These are phyloP conservation scores for Conus betulinus DNA, from an alignment of 1,140 invertebrate species.

Conservation along the genomic window DNA sequence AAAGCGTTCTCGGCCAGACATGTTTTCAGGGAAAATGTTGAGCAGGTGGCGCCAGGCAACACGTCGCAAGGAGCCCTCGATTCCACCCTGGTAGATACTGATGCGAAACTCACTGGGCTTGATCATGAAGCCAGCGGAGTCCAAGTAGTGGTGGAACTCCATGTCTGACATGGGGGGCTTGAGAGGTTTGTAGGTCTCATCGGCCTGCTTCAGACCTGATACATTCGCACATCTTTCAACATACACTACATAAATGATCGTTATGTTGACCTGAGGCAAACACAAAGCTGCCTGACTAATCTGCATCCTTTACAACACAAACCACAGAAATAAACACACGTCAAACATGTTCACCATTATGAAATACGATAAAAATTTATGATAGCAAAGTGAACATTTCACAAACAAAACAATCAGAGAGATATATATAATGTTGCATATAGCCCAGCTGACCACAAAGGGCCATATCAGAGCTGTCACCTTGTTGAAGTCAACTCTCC, in stretches of 20 bases:
- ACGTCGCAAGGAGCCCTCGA: conserved; percentile 74
- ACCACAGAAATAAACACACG: too few species aligned
- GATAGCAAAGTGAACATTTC: too few species aligned
- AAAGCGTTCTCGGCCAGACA: conserved; percentile 91
- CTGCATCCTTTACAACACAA: too few species aligned
- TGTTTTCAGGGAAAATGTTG: conserved; percentile 93
- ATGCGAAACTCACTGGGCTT: conserved; percentile 89
- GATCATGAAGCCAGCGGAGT: conserved; percentile 91
- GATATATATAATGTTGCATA: too few species aligned
- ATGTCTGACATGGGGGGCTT: conserved; percentile 89
- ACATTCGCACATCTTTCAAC: not conserved
- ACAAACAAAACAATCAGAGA: too few species aligned
- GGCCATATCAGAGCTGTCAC: too few species aligned
- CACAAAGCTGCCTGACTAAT: too few species aligned
- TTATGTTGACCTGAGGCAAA: too few species aligned
- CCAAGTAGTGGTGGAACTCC: conserved; percentile 93
- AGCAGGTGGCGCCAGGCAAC: conserved; percentile 98
- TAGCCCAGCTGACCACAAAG: too few species aligned
- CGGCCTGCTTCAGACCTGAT: conserved; percentile 83
- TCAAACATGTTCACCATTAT: too few species aligned
- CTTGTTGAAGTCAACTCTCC: too few species aligned
- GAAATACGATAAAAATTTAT: too few species aligned
- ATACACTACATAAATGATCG: not conserved
- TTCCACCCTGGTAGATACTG: conserved; percentile 80
- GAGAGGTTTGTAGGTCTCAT: conserved; percentile 72